These are phyloP conservation scores for Stenurella melanura DNA, from an alignment of 2,888 invertebrate species.

Conservation along the genomic window DNA sequence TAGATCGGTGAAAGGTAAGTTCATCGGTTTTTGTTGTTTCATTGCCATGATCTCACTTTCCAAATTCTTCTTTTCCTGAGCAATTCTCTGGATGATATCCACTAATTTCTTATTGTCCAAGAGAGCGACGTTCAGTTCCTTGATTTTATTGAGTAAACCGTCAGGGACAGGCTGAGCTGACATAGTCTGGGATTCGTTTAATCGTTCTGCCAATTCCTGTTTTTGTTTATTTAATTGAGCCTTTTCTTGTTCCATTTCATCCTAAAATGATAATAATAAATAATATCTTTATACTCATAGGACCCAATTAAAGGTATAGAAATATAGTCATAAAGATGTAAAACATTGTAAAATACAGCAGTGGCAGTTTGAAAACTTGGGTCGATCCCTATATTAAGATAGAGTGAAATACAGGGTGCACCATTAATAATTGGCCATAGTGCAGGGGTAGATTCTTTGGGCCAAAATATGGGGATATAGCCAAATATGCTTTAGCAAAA, in stretches of 20 bases:
- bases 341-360: no score
- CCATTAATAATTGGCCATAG: no score
- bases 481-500: no score
- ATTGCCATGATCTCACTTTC: slow-evolving; percentile 74
- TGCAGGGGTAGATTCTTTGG: no score
- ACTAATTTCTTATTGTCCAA: slow-evolving; percentile 76
- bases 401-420: no score
- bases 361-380: no score
- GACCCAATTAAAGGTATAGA: no score
- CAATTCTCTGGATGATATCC: slow-evolving; percentile 69
- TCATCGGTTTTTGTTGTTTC: slow-evolving; percentile 63
- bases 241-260: slow-evolving; percentile 74
- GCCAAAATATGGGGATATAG: no score
- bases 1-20: slow-evolving; percentile 66
- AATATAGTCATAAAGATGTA: no score
- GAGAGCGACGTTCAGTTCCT: slow-evolving; percentile 75
- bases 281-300: no score
- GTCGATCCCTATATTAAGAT: no score
- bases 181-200: slow-evolving; percentile 53
- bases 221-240: slow-evolving; percentile 72
- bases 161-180: slow-evolving; percentile 45
- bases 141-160: slow-evolving; percentile 52
- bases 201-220: slow-evolving; percentile 66
- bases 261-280: slow-evolving; percentile 65
- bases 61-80: slow-evolving; percentile 74